phyloP scores from a whole-genome alignment of 2,888 invertebrate genomes.

The Drosophila anceps region DNA sequence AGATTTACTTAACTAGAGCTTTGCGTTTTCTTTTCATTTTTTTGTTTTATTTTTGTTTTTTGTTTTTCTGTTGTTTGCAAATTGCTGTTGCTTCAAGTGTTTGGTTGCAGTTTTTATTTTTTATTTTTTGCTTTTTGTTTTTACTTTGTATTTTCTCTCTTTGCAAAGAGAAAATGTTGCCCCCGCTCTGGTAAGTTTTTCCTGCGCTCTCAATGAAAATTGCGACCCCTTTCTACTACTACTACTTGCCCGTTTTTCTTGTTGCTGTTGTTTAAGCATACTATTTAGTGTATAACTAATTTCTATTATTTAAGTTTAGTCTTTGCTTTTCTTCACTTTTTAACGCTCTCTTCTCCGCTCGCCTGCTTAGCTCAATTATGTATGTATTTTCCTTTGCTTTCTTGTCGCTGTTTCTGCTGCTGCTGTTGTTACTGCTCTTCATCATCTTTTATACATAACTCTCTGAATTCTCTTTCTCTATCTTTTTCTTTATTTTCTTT shows the following conservation, averaged over 20 bases:
- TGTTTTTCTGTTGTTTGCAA: slow-evolving; percentile 5
- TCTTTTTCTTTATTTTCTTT: slow-evolving; percentile 29
- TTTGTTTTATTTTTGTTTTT: neutral
- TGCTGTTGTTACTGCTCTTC: slow-evolving; percentile 5
- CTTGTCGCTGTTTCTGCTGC: slow-evolving; percentile 28
- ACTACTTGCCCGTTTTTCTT: slow-evolving; percentile 20
- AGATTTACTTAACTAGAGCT: slow-evolving; percentile 42
- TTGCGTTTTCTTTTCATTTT: slow-evolving; percentile 8
- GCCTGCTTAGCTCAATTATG: slow-evolving; percentile 31
- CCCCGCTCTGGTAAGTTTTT: slow-evolving; percentile 30
- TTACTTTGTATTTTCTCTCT: neutral
- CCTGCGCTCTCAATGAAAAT: slow-evolving; percentile 20
- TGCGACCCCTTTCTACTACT: slow-evolving; percentile 15
- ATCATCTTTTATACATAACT: slow-evolving; percentile 53
- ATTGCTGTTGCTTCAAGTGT: slow-evolving; percentile 32
- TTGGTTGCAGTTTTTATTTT: slow-evolving; percentile 12
- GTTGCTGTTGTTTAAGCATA: slow-evolving; percentile 44
- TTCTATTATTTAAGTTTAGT: slow-evolving; percentile 76
- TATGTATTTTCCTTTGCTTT: slow-evolving; percentile 43
- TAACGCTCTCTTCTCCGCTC: slow-evolving; percentile 38
- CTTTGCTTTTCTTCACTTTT: slow-evolving; percentile 76
- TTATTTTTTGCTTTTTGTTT: neutral
- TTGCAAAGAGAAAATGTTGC: slow-evolving; percentile 17
- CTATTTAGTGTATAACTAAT: slow-evolving; percentile 70
- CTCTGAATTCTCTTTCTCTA: slow-evolving; percentile 35